These are phyloP conservation scores for Eupithecia dodoneata DNA, from an alignment of 2,888 invertebrate species.

Conservation along the genomic window DNA sequence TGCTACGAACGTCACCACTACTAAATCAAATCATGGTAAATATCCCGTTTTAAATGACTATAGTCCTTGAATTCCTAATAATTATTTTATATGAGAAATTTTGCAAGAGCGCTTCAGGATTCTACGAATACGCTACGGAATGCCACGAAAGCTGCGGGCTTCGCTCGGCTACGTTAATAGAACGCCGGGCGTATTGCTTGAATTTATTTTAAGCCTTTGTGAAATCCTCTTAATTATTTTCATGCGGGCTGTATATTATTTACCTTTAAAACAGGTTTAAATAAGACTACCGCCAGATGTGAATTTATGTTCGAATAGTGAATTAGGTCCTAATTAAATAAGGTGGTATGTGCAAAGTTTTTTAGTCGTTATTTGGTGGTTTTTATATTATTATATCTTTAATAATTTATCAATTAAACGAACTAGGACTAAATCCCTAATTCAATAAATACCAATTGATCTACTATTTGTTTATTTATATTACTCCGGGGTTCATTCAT, in stretches of 20 bases:
- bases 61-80: neutral
- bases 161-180: slow-evolving; percentile 1
- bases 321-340: neutral
- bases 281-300: neutral
- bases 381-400: neutral
- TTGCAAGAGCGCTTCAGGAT: neutral
- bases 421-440: too few species aligned
- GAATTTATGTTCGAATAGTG: neutral
- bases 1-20: too few species aligned
- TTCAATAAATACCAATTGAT: too few species aligned
- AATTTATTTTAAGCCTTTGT: slow-evolving; percentile 11
- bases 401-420: too few species aligned
- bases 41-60: too few species aligned
- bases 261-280: neutral
- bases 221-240: slow-evolving; percentile 10
- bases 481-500: too few species aligned
- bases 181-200: slow-evolving; percentile 9
- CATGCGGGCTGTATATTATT: slow-evolving; percentile 8
- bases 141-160: neutral
- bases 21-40: too few species aligned
- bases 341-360: neutral
- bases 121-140: neutral
- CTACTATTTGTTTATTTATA: too few species aligned
- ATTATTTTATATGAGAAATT: neutral
- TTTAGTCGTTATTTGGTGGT: neutral